Conservation (phyloP, 1,140 invertebrate species). For the Gyrodactylus salaris region DNA sequence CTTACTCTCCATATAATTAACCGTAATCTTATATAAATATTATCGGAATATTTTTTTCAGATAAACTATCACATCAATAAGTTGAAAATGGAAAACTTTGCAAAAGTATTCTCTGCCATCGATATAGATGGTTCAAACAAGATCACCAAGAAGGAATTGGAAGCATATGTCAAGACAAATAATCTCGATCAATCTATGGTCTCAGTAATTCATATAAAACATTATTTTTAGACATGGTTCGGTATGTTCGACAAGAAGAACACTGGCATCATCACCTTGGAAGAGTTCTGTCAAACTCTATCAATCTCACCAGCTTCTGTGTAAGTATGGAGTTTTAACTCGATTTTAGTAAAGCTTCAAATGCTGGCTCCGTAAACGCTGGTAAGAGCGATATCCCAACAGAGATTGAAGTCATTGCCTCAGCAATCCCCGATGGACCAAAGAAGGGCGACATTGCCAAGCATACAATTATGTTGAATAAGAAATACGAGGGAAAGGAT, state of each 20-base stretch:
- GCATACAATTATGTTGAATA: not conserved
- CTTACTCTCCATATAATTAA: too few relatives aligned
- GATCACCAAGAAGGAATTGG: not conserved
- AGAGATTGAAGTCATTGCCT: not conserved
- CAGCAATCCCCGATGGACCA: not conserved
- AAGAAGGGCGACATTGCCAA: not conserved
- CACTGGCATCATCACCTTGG: conserved; percentile 4
- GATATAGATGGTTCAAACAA: not conserved
- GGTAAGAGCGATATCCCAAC: not conserved
- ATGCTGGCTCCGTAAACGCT: not conserved
- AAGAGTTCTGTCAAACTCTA: conserved; percentile 6
- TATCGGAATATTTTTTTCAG: too few relatives aligned
- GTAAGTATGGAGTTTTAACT: not conserved
- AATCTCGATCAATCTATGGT: not conserved
- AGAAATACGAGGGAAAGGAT: not conserved
- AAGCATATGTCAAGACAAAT: not conserved
- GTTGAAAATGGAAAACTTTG: not conserved
- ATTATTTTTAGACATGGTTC: conserved; percentile 5
- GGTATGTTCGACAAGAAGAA: conserved; percentile 2
- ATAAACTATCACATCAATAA: too few relatives aligned
- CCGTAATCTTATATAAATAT: too few relatives aligned
- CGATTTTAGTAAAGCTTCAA: not conserved
- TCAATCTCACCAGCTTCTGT: not conserved
- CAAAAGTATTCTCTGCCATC: not conserved
- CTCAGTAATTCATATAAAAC: not conserved